Conservation (phyloP, 2,797 vertebrate species). For the Cottoperca gobio region DNA sequence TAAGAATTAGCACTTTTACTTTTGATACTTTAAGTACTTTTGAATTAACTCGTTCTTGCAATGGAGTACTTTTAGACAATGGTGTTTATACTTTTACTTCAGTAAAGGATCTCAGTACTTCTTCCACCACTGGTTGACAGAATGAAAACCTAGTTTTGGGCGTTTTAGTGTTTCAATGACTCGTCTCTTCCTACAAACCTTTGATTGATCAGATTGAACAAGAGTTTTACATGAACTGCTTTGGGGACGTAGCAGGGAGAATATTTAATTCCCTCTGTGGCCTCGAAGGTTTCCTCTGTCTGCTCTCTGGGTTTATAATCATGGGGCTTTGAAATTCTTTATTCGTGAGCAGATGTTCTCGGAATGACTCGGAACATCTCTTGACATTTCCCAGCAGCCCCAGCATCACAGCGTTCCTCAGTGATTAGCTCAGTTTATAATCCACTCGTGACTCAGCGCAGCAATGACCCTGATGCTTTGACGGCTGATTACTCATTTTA, state of each 20-base stretch:
- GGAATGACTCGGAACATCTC: neutral
- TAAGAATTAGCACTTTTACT: too few species aligned
- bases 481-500: conserved; percentile 8
- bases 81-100: neutral
- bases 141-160: neutral
- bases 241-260: neutral
- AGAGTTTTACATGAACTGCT: neutral
- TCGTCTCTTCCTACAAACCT: neutral
- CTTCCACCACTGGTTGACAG: neutral
- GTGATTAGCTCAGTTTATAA: neutral
- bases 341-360: neutral
- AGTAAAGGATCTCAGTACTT: neutral
- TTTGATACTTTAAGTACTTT: too few species aligned
- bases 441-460: conserved; percentile 17
- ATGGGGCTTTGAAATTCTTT: neutral
- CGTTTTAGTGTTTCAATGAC: neutral
- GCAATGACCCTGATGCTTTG: neutral
- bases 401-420: neutral
- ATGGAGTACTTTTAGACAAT: too few species aligned
- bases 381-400: conserved; percentile 18
- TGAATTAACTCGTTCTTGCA: too few species aligned
- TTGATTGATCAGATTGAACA: neutral
- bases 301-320: neutral
- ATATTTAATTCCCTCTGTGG: neutral
- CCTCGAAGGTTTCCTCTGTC: neutral